A percentile compares a stretch with the other conserved stretches of the same genome.
These are phyloP conservation scores for Cyrtonyx montezumae DNA, from an alignment of 2,113 vertebrate species.

Conservation along the genomic window DNA sequence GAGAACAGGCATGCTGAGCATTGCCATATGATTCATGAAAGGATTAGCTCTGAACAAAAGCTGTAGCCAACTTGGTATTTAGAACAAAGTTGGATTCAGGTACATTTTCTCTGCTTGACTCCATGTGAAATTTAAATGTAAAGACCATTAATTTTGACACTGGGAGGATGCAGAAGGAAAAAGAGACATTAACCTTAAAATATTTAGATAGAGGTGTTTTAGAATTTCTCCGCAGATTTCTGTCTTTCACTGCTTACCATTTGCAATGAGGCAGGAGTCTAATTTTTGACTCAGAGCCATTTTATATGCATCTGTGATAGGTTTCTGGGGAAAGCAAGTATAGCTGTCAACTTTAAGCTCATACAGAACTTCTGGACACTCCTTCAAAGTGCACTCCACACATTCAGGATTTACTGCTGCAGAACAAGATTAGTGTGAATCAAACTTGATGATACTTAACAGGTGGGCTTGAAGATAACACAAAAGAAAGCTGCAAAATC, in stretches of 20 bases:
- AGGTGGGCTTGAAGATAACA: neutral
- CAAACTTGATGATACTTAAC: neutral
- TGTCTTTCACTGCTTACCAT: neutral
- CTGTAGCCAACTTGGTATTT: slow-evolving; percentile 32
- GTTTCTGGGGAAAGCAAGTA: neutral
- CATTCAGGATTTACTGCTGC: neutral
- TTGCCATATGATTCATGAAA: slow-evolving; percentile 50
- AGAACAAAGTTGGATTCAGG: slow-evolving; percentile 59
- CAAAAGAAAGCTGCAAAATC: neutral
- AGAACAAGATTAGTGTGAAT: neutral
- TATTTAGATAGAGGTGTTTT: neutral
- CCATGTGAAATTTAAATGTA: slow-evolving; percentile 48
- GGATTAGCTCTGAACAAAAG: slow-evolving; percentile 43
- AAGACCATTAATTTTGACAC: slow-evolving; percentile 17
- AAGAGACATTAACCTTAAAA: slow-evolving; percentile 21
- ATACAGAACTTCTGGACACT: neutral
- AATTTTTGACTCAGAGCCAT: neutral
- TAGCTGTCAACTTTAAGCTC: neutral
- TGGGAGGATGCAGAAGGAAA: slow-evolving; percentile 21
- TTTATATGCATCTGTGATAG: neutral
- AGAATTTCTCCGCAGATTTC: neutral
- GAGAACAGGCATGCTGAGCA: slow-evolving; percentile 49
- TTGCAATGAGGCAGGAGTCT: neutral
- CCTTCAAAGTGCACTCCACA: neutral
- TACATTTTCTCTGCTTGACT: slow-evolving; percentile 44